phyloP scores from a whole-genome alignment of 2,113 vertebrate genomes.

The Hassar affinis region DNA sequence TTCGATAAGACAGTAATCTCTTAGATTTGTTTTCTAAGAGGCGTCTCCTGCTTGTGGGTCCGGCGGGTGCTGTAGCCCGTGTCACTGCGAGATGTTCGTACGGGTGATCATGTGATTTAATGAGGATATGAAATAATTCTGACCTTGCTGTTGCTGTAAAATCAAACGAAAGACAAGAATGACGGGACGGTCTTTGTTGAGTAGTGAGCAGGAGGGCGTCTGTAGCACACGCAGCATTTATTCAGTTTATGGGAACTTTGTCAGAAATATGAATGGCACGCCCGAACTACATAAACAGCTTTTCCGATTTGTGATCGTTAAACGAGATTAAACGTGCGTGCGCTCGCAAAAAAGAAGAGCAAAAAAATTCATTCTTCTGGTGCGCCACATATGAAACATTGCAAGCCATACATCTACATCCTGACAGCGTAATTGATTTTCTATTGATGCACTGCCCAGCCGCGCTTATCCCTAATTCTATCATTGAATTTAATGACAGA shows the following conservation, averaged over 20 bases:
- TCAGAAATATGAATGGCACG: conserved; percentile 52
- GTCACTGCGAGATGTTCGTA: no score
- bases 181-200: not conserved
- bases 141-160: not conserved
- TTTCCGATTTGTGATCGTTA: conserved; percentile 32
- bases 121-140: not conserved
- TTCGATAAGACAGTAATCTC: not conserved
- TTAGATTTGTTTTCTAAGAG: no score
- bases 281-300: conserved; percentile 47
- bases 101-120: not conserved
- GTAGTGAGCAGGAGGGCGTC: conserved; percentile 20
- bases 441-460: conserved; percentile 55
- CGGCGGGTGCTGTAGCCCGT: no score
- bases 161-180: not conserved
- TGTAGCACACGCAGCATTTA: conserved; percentile 36
- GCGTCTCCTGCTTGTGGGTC: no score
- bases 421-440: conserved; percentile 64
- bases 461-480: conserved; percentile 45
- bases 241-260: conserved; percentile 45
- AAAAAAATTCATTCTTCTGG: conserved; percentile 4
- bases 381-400: conserved; percentile 30
- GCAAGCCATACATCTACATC: conserved; percentile 37
- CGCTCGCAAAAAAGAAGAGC: not conserved
- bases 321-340: conserved; percentile 42
- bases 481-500: conserved; percentile 39